Evolutionary conservation across 2,113 vertebrate genomes (phyloP).

Genomic region (Scytalopus superciliaris): DNA sequence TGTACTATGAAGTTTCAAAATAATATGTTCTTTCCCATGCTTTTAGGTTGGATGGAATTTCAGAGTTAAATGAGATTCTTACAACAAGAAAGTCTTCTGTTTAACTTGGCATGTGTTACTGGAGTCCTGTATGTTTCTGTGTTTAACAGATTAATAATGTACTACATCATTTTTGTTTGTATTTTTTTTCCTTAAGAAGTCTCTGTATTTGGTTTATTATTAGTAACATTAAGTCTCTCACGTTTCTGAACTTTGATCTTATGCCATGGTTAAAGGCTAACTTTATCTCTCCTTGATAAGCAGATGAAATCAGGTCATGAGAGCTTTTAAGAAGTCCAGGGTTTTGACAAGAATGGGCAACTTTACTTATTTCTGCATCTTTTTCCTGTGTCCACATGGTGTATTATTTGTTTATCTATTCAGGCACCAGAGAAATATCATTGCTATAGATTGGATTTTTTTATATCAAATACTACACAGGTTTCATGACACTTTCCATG

Average conservation of each 20-base stretch:
- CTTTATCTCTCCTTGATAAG: neutral
- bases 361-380: neutral
- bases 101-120: neutral
- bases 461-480: neutral
- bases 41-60: constrained; percentile 9
- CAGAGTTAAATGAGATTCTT: neutral
- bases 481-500: neutral
- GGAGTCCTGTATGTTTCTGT: neutral
- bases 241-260: neutral
- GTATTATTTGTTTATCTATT: neutral
- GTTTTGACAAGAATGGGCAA: neutral
- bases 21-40: neutral
- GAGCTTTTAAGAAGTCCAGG: neutral
- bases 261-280: neutral
- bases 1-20: neutral
- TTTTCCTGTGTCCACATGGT: neutral
- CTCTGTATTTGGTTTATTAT: neutral
- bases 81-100: neutral
- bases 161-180: neutral
- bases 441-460: neutral
- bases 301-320: neutral
- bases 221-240: neutral
- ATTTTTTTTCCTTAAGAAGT: neutral
- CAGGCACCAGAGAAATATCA: neutral
- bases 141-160: neutral